A percentile compares a stretch with the other conserved stretches of the same genome.
Conservation (phyloP, 2,797 vertebrate species). For the Spinibarbus caldwelli region DNA sequence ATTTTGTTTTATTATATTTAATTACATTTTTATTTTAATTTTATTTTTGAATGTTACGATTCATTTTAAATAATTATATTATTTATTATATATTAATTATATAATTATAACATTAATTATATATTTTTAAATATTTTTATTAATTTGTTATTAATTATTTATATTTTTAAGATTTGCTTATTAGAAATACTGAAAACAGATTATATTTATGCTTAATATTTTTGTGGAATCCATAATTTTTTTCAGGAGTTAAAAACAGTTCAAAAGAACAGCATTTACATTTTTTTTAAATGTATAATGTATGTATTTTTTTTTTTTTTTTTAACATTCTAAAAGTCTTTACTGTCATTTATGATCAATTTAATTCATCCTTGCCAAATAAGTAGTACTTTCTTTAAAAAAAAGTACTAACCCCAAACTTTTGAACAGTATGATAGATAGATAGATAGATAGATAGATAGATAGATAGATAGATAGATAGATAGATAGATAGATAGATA, state of each 20-base stretch:
- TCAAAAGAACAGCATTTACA: background rate
- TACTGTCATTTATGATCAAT: background rate
- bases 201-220: background rate
- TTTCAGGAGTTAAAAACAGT: background rate
- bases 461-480: slow-evolving; percentile 9
- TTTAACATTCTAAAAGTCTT: background rate
- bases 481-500: background rate
- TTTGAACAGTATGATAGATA: background rate
- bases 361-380: background rate
- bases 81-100: background rate
- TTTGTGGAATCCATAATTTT: background rate
- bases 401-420: background rate
- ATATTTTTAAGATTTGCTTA: background rate
- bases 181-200: background rate
- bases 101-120: too few species aligned
- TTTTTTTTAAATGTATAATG: background rate
- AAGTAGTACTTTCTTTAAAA: background rate
- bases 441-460: background rate
- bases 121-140: too few species aligned
- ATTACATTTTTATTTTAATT: background rate
- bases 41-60: background rate
- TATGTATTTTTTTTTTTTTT: too few species aligned
- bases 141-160: background rate
- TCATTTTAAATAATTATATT: background rate
- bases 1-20: background rate